Evolutionary conservation across 2,113 vertebrate species (phyloP), one percentile per base, ranked within the genome.

Genomic region (Oncorhynchus kisutch): DNA sequence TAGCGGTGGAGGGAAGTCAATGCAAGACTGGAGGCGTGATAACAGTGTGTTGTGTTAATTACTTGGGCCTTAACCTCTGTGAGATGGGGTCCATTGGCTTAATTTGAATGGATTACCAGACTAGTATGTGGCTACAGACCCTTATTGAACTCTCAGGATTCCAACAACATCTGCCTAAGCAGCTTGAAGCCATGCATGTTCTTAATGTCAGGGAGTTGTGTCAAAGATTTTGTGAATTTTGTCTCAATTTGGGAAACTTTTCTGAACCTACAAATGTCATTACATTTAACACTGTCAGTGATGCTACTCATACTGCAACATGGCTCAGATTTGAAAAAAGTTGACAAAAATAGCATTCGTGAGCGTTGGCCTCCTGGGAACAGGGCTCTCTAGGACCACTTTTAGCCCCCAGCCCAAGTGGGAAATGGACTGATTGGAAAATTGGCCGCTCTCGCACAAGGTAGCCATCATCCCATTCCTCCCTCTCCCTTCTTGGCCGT

Each of bases 1-100:
- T 82, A 85, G 31, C 24, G 65, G 84, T 69, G 81, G 84, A 73
- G 22, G 80, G 2, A 85, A 83, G 78, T 88, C 80, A 85, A 48
- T 70, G 74, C 72, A 82, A 69, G 9, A 65, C 79, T 75, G 81
- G 81, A 83, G 80, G 66, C 77, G 75, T 76, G 45, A 81, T 45
- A 45, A 45, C 9, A 45, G 39, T 45, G 81, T 48, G 68, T 83
- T 69, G 79, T 81, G 82, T 78, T 81, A 81, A 84, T 82, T 88
- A 86, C 71, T 16, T 75, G 65, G 69, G 34, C 85, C 73, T 60
- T 49, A 57, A 70, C 48, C 88, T 88, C 87, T 88, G 88, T 82
- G 87, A 72, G 88, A 86, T 69, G 80, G 76, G 74, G 31, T 77
- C 72, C 79, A 64, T 39, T 87, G 81, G 78, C 84, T 86, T 79